Percentiles rank a stretch among this genome's conserved stretches.
These are phyloP conservation scores for Drymonia ruficornis DNA, from an alignment of 2,888 invertebrate genomes.

Conservation along the genomic window DNA sequence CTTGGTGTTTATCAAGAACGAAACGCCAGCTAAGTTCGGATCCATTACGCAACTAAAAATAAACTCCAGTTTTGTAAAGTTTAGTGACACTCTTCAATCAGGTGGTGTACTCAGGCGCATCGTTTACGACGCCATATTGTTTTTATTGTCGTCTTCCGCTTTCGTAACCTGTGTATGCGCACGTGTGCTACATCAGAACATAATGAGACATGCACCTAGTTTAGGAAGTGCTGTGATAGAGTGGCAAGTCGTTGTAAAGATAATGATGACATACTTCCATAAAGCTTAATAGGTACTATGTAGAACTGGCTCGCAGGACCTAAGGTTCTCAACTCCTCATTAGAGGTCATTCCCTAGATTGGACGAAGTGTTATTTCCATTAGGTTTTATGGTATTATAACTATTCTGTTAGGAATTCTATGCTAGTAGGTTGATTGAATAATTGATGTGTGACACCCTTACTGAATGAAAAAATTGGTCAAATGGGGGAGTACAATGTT, in stretches of 20 bases:
- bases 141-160: slow-evolving; percentile 65
- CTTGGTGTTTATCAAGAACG: not conserved
- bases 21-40: not conserved
- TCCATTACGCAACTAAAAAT: slow-evolving; percentile 35
- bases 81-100: slow-evolving; percentile 53
- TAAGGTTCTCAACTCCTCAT: too few relatives aligned
- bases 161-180: slow-evolving; percentile 45
- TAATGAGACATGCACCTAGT: slow-evolving; percentile 24
- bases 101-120: slow-evolving; percentile 44
- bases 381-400: too few relatives aligned
- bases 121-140: slow-evolving; percentile 55
- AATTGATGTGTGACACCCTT: too few relatives aligned
- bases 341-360: too few relatives aligned
- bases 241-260: not conserved
- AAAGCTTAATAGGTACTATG: not conserved
- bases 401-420: too few relatives aligned
- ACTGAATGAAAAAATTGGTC: too few relatives aligned
- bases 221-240: slow-evolving; percentile 10
- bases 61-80: slow-evolving; percentile 34
- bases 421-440: too few relatives aligned
- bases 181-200: slow-evolving; percentile 45
- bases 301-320: too few relatives aligned
- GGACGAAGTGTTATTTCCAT: too few relatives aligned
- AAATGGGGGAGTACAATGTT: too few relatives aligned
- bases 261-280: not conserved